Evolutionary conservation across 2,797 vertebrate genomes (phyloP), one percentile per base, ranked within the genome.

Genomic region (Periparus ater): DNA sequence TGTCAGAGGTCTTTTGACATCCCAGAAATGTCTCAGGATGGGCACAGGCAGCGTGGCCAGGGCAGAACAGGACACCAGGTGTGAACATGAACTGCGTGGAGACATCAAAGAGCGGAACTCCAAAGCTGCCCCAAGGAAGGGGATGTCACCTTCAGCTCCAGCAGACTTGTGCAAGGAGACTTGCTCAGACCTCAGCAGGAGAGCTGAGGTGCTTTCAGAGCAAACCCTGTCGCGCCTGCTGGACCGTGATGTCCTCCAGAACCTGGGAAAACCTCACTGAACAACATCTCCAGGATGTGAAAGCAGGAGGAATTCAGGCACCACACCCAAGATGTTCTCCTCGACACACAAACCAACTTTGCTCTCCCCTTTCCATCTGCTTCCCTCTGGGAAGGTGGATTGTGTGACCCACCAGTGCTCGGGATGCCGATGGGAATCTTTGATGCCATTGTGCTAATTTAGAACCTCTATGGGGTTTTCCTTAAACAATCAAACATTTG

Each of bases 401-500:
- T 62, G 14, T n/a, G 11, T 8, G 30, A 83, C 45, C 55, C 47
- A 34, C 32, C 73, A 34, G 77, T 6, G 48, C 55, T 48, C 61
- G 50, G 58, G 71, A 88, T 25, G 29, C 19, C 1, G 1, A 17
- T 8, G 25, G 80, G 68, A 76, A 82, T 71, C 90, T 94, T 93
- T 90, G 95, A 96, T 95, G 87, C 38, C 76, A 32, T 7, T 54
- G n/a, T 50, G 40, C 23, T 84, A 63, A 66, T 63, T 96, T 48
- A 38, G 25, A 86, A 80, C 75, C 93, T 85, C 88, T 21, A 14
- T 17, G 72, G 60, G 71, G n/a, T 78, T 62, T 93, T 96, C 92
- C 85, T 71, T 80, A 88, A 80, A 16, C 60, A 79, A 61, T 29
- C 87, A 93, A 79, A 73, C 67, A 63, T 76, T 85, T 80, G 75